Base-by-base conservation (phyloP, 2,888 invertebrate species). In the Eulithis testata region DNA sequence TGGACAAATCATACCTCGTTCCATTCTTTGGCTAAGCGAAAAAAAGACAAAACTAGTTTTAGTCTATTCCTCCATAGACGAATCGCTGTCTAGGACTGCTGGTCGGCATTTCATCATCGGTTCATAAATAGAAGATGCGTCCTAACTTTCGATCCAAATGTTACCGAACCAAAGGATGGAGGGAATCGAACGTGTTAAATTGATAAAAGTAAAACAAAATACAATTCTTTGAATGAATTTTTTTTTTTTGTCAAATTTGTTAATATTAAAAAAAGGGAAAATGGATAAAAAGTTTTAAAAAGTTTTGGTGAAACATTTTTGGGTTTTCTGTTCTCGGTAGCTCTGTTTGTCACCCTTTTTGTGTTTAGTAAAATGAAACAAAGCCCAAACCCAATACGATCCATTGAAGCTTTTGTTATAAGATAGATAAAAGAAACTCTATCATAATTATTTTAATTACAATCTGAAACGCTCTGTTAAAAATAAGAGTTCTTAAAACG, bases 321-420 rank as follows among this genome's bases (percentile, higher is more conserved):
- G 49, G 21, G 49, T 49, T 14, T 49, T 21, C 49, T 21, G 11
- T 21, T 21, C 11, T 21, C 12, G 21, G 49, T 21, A 21, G 21
- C 9, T 49, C n/a, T 49, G 49, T 21, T 49, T 49, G 21, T 49
- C 49, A 49, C 49, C 21, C 21, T 49, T 49, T 21, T 49, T 49
- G 49, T 49, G 8, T 47, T 14, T 47, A 14, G 14, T 47, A 1
- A 14, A 7, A 12, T 8, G 8, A 12, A 40, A 31, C 6, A 31
- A 6, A 31, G 31, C 31, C 31, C 31, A 5, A 31, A 31, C 31
- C 31, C 31, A 31, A 31, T 31, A 31, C 31, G 5, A 31, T 0
- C 4, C 31, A 31, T 31, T 2, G 31, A 31, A 31, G 6, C 31
- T 6, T 31, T 31, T 31, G 6, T 31, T 31, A 31, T 6, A 6